Conservation (phyloP, 2,797 vertebrate genomes). For the Carduelis carduelis region DNA sequence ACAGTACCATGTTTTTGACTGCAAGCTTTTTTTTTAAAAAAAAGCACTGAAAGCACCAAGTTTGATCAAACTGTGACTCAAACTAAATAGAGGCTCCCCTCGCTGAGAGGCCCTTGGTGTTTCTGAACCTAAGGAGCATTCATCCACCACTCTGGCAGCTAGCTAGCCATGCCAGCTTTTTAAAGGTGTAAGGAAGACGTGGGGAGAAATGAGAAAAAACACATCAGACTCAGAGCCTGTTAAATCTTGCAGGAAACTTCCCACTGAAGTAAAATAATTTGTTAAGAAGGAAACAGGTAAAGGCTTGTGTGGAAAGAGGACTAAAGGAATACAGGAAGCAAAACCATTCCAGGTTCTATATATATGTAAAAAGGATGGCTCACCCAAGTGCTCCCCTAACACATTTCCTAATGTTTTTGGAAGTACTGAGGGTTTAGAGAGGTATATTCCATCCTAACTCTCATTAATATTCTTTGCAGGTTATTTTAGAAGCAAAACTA, state of each 20-base stretch:
- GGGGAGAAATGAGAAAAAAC: not conserved
- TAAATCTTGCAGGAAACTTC: not conserved
- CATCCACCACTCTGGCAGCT: not conserved
- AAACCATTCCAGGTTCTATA: not conserved
- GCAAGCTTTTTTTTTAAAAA: not conserved
- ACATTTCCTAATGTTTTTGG: not conserved
- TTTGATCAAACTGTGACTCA: not conserved
- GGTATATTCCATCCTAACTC: not conserved
- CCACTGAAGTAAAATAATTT: not conserved
- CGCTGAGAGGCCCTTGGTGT: not conserved
- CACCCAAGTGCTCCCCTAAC: not conserved
- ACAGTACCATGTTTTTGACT: not conserved
- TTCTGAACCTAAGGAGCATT: conserved; percentile 1
- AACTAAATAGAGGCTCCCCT: not conserved
- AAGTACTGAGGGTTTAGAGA: not conserved
- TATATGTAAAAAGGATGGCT: rapidly evolving
- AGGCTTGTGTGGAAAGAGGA: not conserved
- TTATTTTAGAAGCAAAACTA: not conserved
- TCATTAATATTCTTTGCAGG: not conserved
- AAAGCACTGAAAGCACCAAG: not conserved
- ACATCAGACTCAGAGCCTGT: not conserved
- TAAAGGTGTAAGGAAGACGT: not conserved
- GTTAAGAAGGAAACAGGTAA: not conserved
- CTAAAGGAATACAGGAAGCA: not conserved
- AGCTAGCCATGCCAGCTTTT: not conserved